Evolutionary conservation across 2,888 invertebrate species (phyloP).

Genomic region (Drosophila meridiana): DNA sequence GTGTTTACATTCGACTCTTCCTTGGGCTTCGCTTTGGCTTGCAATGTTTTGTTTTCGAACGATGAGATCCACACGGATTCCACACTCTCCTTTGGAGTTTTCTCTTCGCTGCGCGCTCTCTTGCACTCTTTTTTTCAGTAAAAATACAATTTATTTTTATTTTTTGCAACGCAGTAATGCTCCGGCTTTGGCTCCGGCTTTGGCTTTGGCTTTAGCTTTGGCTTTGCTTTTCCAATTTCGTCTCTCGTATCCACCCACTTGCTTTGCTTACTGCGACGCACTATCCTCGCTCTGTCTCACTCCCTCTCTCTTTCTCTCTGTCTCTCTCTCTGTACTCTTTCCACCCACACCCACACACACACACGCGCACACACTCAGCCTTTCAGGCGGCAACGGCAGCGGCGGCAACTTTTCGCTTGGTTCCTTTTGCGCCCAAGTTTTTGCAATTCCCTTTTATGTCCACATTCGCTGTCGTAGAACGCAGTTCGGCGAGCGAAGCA

Average conservation of each 20-base stretch:
- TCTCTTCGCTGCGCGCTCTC: slow-evolving; percentile 44
- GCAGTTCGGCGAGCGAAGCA: slow-evolving; percentile 58
- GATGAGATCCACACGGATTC: slow-evolving; percentile 49
- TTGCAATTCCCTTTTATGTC: slow-evolving; percentile 58
- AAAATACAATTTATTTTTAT: background rate
- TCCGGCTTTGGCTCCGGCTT: slow-evolving; percentile 15
- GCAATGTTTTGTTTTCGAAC: slow-evolving; percentile 64
- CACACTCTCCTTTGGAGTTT: slow-evolving; percentile 47
- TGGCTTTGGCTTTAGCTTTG: background rate
- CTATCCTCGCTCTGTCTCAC: background rate
- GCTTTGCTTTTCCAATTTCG: slow-evolving; percentile 1
- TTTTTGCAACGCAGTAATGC: slow-evolving; percentile 30
- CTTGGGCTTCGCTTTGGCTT: slow-evolving; percentile 15
- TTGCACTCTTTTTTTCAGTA: background rate
- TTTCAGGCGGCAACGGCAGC: slow-evolving; percentile 73
- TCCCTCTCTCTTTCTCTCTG: slow-evolving; percentile 22
- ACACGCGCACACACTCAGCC: slow-evolving; percentile 31
- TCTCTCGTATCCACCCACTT: slow-evolving; percentile 19
- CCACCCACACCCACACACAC: slow-evolving; percentile 12
- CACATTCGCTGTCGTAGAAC: slow-evolving; percentile 58
- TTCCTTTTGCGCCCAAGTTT: slow-evolving; percentile 55
- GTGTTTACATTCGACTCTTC: slow-evolving; percentile 19
- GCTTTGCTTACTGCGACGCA: slow-evolving; percentile 6
- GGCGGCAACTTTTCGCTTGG: slow-evolving; percentile 55
- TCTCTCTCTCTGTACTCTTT: slow-evolving; percentile 4